A percentile compares a stretch with the other conserved stretches of the same genome.
Evolutionary conservation across 1,140 invertebrate species (phyloP).

Genomic region (Propsilocerus akamusi): DNA sequence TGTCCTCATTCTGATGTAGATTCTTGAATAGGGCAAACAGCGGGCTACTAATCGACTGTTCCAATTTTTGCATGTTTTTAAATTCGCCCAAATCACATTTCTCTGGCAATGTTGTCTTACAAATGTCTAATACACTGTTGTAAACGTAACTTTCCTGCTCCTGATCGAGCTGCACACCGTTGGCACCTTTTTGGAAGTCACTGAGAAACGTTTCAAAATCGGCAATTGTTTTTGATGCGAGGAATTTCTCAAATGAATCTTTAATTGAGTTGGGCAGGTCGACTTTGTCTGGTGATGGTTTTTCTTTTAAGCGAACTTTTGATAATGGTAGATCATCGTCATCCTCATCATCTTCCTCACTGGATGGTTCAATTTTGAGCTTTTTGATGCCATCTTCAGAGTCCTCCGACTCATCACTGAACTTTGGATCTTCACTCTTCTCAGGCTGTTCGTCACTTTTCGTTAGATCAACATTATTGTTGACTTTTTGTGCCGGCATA

Average conservation of each 20-base stretch:
- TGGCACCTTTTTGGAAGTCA: conserved; percentile 18
- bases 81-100: conserved; percentile 17
- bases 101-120: conserved; percentile 20
- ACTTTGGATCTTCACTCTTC: conserved; percentile 42
- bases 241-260: conserved; percentile 21
- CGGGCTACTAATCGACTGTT: conserved; percentile 55
- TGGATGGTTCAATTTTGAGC: conserved; percentile 22
- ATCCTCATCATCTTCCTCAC: conserved; percentile 63
- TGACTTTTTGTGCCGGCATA: background rate
- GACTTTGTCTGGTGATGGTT: conserved; percentile 24
- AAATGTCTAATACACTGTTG: conserved; percentile 18
- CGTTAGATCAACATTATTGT: background rate
- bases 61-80: conserved; percentile 16
- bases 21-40: conserved; percentile 66
- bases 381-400: conserved; percentile 42
- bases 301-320: conserved; percentile 31
- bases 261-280: conserved; percentile 18
- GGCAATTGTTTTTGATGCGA: conserved; percentile 18
- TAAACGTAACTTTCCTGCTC: conserved; percentile 21
- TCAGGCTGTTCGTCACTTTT: conserved; percentile 11
- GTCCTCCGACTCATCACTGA: conserved; percentile 76
- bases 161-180: conserved; percentile 15
- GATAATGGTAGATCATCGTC: conserved; percentile 71
- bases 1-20: conserved; percentile 52
- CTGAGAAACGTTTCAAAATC: conserved; percentile 20